Percentiles rank a stretch among this genome's conserved stretches.
These are phyloP conservation scores for Chloropsis cyanopogon DNA, from an alignment of 2,113 vertebrate species.

Conservation along the genomic window DNA sequence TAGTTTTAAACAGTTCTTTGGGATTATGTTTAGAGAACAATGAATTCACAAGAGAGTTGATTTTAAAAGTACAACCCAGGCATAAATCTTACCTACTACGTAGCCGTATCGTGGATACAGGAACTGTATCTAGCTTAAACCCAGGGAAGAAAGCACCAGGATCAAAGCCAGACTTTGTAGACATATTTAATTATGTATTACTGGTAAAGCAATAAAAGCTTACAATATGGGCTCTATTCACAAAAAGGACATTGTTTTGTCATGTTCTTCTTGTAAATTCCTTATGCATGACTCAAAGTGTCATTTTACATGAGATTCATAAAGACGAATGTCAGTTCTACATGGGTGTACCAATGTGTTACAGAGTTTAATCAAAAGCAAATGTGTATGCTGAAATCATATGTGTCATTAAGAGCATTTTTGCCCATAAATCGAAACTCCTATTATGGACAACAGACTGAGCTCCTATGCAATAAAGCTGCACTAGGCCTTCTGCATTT, in stretches of 20 bases:
- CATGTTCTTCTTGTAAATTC: slow-evolving; percentile 72
- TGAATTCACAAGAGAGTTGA: not conserved
- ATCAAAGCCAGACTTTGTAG: slow-evolving; percentile 67
- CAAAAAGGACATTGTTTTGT: slow-evolving; percentile 71
- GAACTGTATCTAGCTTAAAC: slow-evolving; percentile 46
- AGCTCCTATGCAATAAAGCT: slow-evolving; percentile 41
- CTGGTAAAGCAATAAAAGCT: slow-evolving; percentile 65
- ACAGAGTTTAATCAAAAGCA: slow-evolving; percentile 69
- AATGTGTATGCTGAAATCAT: slow-evolving; percentile 64
- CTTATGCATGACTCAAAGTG: slow-evolving; percentile 67
- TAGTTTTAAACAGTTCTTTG: slow-evolving; percentile 1
- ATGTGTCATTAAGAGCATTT: slow-evolving; percentile 67
- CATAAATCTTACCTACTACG: slow-evolving; percentile 23
- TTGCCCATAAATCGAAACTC: slow-evolving; percentile 53
- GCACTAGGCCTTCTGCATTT: slow-evolving; percentile 42
- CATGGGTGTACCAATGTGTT: slow-evolving; percentile 58
- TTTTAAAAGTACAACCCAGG: slow-evolving; percentile 27
- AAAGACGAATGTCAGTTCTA: slow-evolving; percentile 66
- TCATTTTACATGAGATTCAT: slow-evolving; percentile 69
- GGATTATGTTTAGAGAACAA: not conserved
- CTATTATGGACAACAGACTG: slow-evolving; percentile 38
- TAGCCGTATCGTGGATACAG: not conserved
- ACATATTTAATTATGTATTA: slow-evolving; percentile 72
- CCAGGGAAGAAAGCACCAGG: slow-evolving; percentile 42
- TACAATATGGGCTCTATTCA: slow-evolving; percentile 60